Conservation (phyloP, 2,113 vertebrate genomes). For the Cygnus buccinator region DNA sequence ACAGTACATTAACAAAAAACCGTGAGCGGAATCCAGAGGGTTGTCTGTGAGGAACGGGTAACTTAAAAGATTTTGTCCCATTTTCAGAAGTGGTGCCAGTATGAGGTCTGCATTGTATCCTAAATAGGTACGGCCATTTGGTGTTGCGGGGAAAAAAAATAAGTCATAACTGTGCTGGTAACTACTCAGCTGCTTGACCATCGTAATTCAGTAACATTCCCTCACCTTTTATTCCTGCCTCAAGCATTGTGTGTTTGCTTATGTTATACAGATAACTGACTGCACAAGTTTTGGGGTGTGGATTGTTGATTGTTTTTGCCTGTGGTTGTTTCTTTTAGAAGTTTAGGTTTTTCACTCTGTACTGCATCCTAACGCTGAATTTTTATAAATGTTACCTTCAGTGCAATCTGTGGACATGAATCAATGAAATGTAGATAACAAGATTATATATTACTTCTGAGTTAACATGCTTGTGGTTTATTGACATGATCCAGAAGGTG, state of each 20-base stretch:
- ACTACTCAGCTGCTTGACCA: not conserved
- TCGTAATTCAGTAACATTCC: too few species aligned
- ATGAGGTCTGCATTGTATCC: not conserved
- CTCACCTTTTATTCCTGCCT: not conserved
- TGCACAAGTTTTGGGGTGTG: not conserved
- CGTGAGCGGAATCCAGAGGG: not conserved
- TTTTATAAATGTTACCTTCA: not conserved
- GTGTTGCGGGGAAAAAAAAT: not conserved
- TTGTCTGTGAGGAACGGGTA: not conserved
- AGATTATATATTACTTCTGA: not conserved
- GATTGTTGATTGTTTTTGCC: too few species aligned
- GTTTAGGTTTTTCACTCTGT: not conserved
- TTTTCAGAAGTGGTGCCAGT: not conserved
- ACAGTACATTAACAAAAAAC: not conserved
- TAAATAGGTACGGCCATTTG: not conserved
- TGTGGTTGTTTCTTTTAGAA: too few species aligned
- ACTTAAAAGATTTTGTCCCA: not conserved
- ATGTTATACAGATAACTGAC: not conserved
- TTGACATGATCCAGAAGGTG: not conserved
- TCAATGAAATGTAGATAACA: not conserved
- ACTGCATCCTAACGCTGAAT: not conserved
- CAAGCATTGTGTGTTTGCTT: not conserved
- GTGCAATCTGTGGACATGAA: not conserved
- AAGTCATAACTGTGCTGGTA: not conserved
- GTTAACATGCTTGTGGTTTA: not conserved